Conservation (phyloP, 2,888 invertebrate genomes). For the Willowsia nigromaculata region DNA sequence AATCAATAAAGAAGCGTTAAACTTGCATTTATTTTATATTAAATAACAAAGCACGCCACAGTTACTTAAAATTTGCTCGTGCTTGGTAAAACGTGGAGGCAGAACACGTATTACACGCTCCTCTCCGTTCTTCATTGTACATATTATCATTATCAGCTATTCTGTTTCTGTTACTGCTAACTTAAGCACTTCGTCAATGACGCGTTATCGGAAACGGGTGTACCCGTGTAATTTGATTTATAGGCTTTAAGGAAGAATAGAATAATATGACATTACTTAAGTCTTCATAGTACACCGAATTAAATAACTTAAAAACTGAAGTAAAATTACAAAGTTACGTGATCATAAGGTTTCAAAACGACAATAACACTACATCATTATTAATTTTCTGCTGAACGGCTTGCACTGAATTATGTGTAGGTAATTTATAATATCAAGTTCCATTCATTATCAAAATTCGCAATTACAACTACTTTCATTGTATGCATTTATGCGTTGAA, state of each 20-base stretch:
- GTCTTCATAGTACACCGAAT: too few species aligned
- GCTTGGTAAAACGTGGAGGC: background rate
- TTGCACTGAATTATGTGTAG: background rate
- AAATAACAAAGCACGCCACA: slow-evolving; percentile 2
- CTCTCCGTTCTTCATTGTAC: background rate
- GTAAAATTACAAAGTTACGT: slow-evolving; percentile 1
- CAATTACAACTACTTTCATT: too few species aligned
- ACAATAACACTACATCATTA: background rate
- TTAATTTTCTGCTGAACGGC: slow-evolving; percentile 10
- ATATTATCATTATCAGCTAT: background rate
- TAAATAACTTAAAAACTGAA: too few species aligned
- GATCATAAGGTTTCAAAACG: background rate
- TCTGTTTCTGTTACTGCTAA: background rate
- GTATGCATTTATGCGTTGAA: too few species aligned
- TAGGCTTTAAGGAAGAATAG: background rate
- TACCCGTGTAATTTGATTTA: background rate
- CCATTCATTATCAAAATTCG: too few species aligned
- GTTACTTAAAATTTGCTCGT: background rate
- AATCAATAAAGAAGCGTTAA: slow-evolving; percentile 28
- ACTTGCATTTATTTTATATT: background rate
- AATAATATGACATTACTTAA: background rate
- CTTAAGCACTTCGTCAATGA: background rate
- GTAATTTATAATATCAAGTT: too few species aligned
- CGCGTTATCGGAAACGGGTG: background rate
- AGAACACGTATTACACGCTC: slow-evolving; percentile 34